Conservation (phyloP, 2,888 invertebrate species). For the Erynnis tages region DNA sequence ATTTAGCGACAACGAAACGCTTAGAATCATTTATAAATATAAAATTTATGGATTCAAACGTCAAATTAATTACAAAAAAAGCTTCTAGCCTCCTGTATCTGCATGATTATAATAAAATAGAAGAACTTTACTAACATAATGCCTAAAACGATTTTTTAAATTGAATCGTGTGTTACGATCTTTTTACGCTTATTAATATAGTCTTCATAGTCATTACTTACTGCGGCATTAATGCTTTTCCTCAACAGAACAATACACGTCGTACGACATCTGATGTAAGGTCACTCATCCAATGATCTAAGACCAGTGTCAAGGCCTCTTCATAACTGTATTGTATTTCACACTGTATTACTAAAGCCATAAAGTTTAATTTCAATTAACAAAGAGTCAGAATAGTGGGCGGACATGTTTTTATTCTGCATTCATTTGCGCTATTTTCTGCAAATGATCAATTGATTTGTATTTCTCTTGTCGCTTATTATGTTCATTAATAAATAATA, state of each 20-base stretch:
- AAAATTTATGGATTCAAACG: too few species aligned
- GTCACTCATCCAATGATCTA: constrained; percentile 18
- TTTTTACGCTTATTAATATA: not conserved
- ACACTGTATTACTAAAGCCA: not conserved
- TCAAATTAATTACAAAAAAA: too few species aligned
- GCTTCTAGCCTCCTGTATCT: too few species aligned
- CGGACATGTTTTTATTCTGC: constrained; percentile 44
- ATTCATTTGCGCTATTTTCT: constrained; percentile 38
- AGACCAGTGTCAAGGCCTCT: constrained; percentile 17
- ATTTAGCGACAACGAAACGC: too few species aligned
- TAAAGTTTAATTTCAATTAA: constrained; percentile 27
- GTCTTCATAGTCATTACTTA: not conserved
- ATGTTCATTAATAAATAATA: constrained; percentile 5
- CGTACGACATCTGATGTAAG: constrained; percentile 29
- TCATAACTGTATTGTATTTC: not conserved
- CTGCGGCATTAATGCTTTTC: not conserved
- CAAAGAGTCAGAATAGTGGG: constrained; percentile 38
- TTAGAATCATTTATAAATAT: too few species aligned
- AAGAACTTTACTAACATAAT: too few species aligned
- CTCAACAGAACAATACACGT: constrained; percentile 1
- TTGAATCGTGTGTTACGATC: too few species aligned
- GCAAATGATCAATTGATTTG: constrained; percentile 14
- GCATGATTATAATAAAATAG: too few species aligned
- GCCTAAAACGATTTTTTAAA: too few species aligned
- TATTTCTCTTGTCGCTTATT: constrained; percentile 6